Base-by-base conservation (phyloP, 64 coral and sea anemone genomes). In the Montipora foliosa region DNA sequence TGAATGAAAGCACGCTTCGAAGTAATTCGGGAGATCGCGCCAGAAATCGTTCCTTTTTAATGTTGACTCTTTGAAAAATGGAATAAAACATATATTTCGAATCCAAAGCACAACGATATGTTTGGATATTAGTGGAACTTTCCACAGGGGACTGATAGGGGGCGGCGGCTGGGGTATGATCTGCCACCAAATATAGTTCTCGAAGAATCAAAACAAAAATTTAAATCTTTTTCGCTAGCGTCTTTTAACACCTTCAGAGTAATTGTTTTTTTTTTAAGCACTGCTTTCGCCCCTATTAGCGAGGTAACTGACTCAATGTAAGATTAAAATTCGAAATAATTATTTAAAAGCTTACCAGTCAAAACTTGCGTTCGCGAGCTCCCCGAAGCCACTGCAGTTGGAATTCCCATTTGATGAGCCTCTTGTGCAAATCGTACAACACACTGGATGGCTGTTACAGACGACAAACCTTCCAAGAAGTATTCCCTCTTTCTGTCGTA, bases 401-500 rank as follows among this genome's bases (percentile, higher is more conserved):
- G 95, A 62, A 96, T 89, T 64, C 95, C 95, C 60, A 64, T 17
- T 6, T 62, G 17, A 53, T 79, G 74, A 5, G 95, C 98, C 25
- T 99, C 95, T 55, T 92, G 67, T 14, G 91, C 95, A 67, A 92
- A 96, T 16, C 77, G 66, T 7, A 96, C 88, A 76, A 99, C 98
- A 58, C 98, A 99, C 12, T 80, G 78, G 45, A 99, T 96, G 3
- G 90, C 44, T 16, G 76, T 13, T 17, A 89, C 91, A 55, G 92
- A 82, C 5, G 92, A 77, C 16, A 96, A 57, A 12, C 90, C 73
- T 81, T 95, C 90, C 44, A 96, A 62, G 46, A 94, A 99, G 57
- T 96, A 94, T 37, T 67, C 85, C 21, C 89, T 99, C 77, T 99
- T 99, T 19, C 80, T 94, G 25, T 99, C 95, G 62, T 99, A 99